Conservation (phyloP, 2,797 vertebrate species). For the Rhabdophis nuchalis region DNA sequence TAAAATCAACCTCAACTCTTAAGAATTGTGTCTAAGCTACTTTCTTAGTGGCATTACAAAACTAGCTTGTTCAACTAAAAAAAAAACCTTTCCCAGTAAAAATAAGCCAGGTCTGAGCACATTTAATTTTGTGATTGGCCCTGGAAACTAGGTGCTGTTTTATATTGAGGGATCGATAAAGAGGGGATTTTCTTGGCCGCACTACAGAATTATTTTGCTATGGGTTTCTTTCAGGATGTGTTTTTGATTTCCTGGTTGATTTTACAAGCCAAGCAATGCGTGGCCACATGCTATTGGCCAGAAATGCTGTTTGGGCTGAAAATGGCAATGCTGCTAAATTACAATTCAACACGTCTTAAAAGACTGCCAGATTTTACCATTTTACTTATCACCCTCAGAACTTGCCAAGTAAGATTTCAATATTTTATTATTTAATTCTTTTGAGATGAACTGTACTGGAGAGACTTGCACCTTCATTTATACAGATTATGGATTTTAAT, state of each 20-base stretch:
- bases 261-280: not conserved
- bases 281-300: not conserved
- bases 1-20: not conserved
- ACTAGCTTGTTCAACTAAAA: not conserved
- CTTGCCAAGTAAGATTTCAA: not conserved
- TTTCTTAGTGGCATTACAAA: not conserved
- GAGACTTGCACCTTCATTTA: not conserved
- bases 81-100: not conserved
- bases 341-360: not conserved
- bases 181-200: not conserved
- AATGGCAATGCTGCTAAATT: not conserved
- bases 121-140: not conserved
- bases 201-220: not conserved
- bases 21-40: not conserved
- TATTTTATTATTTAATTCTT: not conserved
- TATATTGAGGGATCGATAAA: not conserved
- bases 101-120: not conserved
- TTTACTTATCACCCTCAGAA: not conserved
- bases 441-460: not conserved
- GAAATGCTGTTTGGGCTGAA: not conserved
- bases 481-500: not conserved
- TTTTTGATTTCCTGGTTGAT: not conserved
- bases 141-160: not conserved
- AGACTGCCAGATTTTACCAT: not conserved
- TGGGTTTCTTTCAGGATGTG: not conserved